phyloP scores from a whole-genome alignment of 2,113 vertebrate species.

The Talpa occidentalis region DNA sequence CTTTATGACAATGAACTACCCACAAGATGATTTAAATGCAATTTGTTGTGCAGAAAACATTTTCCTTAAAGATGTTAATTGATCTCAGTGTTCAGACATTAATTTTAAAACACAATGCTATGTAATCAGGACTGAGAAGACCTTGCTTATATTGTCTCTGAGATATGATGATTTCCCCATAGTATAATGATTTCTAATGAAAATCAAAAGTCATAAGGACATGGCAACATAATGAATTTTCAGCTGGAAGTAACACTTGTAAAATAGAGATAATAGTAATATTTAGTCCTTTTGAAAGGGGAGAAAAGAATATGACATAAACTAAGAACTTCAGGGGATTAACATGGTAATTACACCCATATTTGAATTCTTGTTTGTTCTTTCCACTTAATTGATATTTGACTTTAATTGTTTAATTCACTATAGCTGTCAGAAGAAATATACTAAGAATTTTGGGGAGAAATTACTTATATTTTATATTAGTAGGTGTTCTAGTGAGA shows the following conservation, averaged over 20 bases:
- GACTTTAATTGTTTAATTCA: conserved; percentile 9
- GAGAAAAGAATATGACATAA: background rate
- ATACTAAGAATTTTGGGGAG: background rate
- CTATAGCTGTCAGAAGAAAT: background rate
- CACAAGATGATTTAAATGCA: conserved; percentile 67
- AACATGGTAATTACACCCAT: background rate
- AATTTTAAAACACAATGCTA: conserved; percentile 77
- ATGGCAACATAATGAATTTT: conserved; percentile 52
- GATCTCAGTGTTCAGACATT: conserved; percentile 67
- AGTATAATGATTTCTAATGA: conserved; percentile 76
- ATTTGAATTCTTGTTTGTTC: background rate
- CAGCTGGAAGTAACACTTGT: conserved; percentile 40
- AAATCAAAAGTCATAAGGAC: conserved; percentile 68
- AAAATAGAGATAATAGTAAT: background rate
- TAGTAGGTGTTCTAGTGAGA: background rate
- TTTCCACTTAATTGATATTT: background rate
- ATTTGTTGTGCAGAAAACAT: conserved; percentile 53
- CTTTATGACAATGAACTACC: conserved; percentile 17
- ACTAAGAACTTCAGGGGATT: background rate
- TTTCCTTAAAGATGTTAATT: conserved; percentile 65
- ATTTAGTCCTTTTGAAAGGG: background rate
- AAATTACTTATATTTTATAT: background rate
- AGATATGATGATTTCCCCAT: conserved; percentile 66
- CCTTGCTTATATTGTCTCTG: conserved; percentile 59
- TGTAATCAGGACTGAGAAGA: conserved; percentile 65